Percentiles rank a stretch among this genome's conserved stretches.
Conservation (phyloP, 2,113 vertebrate genomes). For the Lampris megalopsis region DNA sequence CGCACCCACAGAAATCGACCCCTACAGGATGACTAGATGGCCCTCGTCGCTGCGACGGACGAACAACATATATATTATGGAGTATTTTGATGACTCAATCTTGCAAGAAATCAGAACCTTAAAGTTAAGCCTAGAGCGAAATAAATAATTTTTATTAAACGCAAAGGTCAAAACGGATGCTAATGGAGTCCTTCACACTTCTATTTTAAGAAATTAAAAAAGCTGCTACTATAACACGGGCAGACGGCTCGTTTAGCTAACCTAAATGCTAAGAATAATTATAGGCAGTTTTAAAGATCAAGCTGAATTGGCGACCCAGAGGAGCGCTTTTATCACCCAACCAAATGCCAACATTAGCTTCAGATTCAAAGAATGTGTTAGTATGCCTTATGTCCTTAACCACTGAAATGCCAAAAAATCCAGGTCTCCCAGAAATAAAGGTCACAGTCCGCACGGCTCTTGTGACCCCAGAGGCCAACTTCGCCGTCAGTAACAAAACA, state of each 20-base stretch:
- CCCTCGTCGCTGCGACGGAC: no score
- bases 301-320: constrained; percentile 54
- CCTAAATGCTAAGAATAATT: constrained; percentile 13
- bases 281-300: constrained; percentile 30
- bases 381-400: constrained; percentile 29
- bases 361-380: constrained; percentile 38
- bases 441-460: not conserved
- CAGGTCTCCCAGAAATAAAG: constrained; percentile 11
- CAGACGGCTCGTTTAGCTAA: constrained; percentile 11
- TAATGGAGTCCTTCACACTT: constrained; percentile 23
- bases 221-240: constrained; percentile 20
- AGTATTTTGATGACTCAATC: constrained; percentile 1
- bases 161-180: constrained; percentile 16
- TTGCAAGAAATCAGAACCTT: not conserved
- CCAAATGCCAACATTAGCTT: constrained; percentile 11
- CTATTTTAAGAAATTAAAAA: not conserved
- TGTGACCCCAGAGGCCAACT: not conserved
- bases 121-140: constrained; percentile 2
- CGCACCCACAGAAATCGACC: no score
- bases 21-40: no score
- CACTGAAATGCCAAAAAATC: constrained; percentile 28
- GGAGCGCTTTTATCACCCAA: constrained; percentile 35
- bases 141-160: not conserved
- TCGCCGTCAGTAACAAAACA: not conserved
- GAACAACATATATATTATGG: no score